These are phyloP conservation scores for Umimayanthus chanpuru DNA, from an alignment of 92 coral and sea anemone genomes.

Conservation along the genomic window DNA sequence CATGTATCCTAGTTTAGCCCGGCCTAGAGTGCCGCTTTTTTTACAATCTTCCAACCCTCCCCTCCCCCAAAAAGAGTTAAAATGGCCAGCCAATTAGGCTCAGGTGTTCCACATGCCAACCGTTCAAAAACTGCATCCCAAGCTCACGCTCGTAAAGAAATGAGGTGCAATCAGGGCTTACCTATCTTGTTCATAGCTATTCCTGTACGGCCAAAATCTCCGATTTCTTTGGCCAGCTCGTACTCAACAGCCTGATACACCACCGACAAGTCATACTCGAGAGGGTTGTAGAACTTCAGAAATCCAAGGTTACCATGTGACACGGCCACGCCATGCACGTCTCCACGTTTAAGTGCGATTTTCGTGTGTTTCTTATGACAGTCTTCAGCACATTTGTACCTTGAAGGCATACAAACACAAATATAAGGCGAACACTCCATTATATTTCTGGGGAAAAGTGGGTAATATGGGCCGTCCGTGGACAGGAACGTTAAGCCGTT, in stretches of 20 bases:
- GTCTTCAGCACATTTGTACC: slow-evolving; percentile 57
- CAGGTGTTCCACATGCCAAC: no score
- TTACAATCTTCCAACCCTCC: no score
- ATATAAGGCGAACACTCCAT: no score
- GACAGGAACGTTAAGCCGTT: no score
- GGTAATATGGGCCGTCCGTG: no score
- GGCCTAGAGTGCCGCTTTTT: no score
- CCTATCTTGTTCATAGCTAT: slow-evolving; percentile 75
- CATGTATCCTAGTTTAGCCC: no score
- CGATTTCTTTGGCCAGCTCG: slow-evolving; percentile 57
- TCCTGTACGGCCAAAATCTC: slow-evolving; percentile 63
- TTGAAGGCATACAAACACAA: neutral
- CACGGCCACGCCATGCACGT: slow-evolving; percentile 60
- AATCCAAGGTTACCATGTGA: slow-evolving; percentile 68
- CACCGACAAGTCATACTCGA: slow-evolving; percentile 53
- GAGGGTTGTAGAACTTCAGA: slow-evolving; percentile 66
- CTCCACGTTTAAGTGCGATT: slow-evolving; percentile 63
- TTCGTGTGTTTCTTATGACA: slow-evolving; percentile 44
- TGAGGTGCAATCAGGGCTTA: neutral
- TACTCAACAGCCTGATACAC: slow-evolving; percentile 59
- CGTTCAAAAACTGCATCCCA: no score
- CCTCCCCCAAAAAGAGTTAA: no score
- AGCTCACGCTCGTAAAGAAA: no score
- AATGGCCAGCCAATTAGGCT: no score
- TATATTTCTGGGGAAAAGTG: no score